Evolutionary conservation across 2,888 invertebrate genomes (phyloP).

Genomic region (Nomada fucata): DNA sequence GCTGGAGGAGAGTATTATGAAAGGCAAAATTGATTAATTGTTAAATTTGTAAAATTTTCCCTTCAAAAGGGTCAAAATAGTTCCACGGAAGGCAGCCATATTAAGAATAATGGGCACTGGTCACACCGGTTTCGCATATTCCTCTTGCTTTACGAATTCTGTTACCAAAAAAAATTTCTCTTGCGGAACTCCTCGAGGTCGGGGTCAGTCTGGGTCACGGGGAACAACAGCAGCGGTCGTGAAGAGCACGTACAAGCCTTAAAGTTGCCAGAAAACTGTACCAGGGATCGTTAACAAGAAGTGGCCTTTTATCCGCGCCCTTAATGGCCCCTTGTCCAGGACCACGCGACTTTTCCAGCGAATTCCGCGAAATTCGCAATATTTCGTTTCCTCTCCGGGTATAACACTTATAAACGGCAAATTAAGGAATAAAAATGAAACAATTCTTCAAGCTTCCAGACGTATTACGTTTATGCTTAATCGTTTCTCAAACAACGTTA

Average conservation of each 20-base stretch:
- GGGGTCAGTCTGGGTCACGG: constrained; percentile 21
- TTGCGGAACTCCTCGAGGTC: neutral
- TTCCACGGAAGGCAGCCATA: too few relatives aligned
- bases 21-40: too few relatives aligned
- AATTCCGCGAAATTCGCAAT: neutral
- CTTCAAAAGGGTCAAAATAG: too few relatives aligned
- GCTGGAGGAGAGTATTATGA: too few relatives aligned
- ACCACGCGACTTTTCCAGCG: constrained; percentile 36
- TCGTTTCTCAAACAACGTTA: too few relatives aligned
- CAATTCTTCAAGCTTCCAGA: too few relatives aligned
- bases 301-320: constrained; percentile 63
- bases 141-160: too few relatives aligned
- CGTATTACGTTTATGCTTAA: too few relatives aligned
- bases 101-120: neutral
- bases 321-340: constrained; percentile 67
- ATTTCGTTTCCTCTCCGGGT: neutral
- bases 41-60: too few relatives aligned
- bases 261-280: constrained; percentile 52
- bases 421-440: too few relatives aligned
- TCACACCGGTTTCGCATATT: neutral
- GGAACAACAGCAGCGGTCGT: neutral
- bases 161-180: neutral
- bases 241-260: constrained; percentile 32
- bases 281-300: constrained; percentile 65
- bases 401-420: neutral